These are phyloP conservation scores for Poeciliopsis turrubarensis DNA, from an alignment of 2,113 vertebrate species.

Conservation along the genomic window DNA sequence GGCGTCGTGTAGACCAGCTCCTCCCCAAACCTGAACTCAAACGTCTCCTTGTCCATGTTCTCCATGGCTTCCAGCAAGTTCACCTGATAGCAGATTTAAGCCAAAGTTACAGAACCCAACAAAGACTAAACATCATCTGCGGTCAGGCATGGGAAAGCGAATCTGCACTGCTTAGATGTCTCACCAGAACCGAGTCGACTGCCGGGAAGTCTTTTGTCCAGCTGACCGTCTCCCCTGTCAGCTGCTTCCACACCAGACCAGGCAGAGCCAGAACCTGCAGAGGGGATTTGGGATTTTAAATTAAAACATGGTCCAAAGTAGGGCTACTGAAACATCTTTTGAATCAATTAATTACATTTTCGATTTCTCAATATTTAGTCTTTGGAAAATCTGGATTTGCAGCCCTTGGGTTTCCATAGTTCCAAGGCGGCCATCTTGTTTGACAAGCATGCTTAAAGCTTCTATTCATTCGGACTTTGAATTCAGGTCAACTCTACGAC, in stretches of 20 bases:
- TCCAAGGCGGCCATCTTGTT: too few relatives aligned
- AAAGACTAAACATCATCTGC: not conserved
- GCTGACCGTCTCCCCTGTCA: conserved; percentile 92
- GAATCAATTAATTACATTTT: too few relatives aligned
- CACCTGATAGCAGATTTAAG: conserved; percentile 80
- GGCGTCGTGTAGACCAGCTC: conserved; percentile 94
- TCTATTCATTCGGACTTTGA: too few relatives aligned
- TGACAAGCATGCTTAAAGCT: too few relatives aligned
- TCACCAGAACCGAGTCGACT: conserved; percentile 95
- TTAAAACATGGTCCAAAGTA: too few relatives aligned
- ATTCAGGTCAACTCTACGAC: too few relatives aligned
- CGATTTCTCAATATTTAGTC: too few relatives aligned
- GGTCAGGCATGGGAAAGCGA: not conserved
- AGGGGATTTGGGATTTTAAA: conserved; percentile 1
- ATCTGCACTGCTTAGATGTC: conserved; percentile 3
- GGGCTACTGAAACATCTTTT: too few relatives aligned
- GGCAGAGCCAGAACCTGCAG: conserved; percentile 92
- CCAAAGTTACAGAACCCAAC: conserved; percentile 1
- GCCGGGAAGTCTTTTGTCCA: conserved; percentile 96
- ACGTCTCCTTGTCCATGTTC: conserved; percentile 94
- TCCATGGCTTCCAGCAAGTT: conserved; percentile 97
- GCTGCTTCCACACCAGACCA: conserved; percentile 96
- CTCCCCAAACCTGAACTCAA: conserved; percentile 94
- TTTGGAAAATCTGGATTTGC: too few relatives aligned
- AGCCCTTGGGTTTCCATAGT: too few relatives aligned